Evolutionary conservation across 2,888 invertebrate species (phyloP).

Genomic region (Drosophila rellima): DNA sequence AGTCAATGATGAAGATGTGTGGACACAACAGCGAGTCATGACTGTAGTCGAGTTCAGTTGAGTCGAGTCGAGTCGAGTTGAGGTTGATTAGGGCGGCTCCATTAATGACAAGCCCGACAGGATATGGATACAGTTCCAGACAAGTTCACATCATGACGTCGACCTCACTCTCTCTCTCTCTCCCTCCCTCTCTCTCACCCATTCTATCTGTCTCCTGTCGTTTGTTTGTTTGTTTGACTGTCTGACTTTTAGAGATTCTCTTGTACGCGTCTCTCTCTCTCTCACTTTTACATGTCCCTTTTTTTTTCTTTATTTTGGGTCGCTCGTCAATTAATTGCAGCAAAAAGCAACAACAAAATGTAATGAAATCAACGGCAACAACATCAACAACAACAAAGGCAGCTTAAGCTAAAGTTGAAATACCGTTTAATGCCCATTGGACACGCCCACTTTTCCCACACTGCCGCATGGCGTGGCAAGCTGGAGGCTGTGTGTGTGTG

Average conservation of each 20-base stretch:
- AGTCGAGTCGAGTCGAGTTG: slow-evolving; percentile 19
- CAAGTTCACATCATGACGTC: slow-evolving; percentile 72
- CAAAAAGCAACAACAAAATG: slow-evolving; percentile 64
- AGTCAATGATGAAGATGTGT: slow-evolving; percentile 72
- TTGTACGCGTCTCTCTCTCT: slow-evolving; percentile 34
- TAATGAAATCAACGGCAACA: slow-evolving; percentile 74
- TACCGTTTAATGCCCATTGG: slow-evolving; percentile 78
- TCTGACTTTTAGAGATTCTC: slow-evolving; percentile 63
- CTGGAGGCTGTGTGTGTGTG: slow-evolving; percentile 11
- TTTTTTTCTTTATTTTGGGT: slow-evolving; percentile 51
- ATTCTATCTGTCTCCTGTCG: slow-evolving; percentile 42
- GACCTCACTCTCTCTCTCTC: slow-evolving; percentile 31
- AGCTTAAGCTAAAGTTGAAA: slow-evolving; percentile 74
- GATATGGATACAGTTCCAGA: slow-evolving; percentile 66
- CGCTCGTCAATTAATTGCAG: slow-evolving; percentile 77
- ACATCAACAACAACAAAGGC: slow-evolving; percentile 59
- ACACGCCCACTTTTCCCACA: slow-evolving; percentile 78
- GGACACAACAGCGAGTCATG: slow-evolving; percentile 26
- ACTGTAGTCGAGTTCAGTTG: slow-evolving; percentile 14
- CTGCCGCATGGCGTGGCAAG: slow-evolving; percentile 22
- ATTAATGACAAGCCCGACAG: slow-evolving; percentile 75
- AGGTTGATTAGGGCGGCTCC: slow-evolving; percentile 67
- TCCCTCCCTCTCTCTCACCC: neutral
- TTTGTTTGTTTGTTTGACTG: slow-evolving; percentile 55
- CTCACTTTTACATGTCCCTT: slow-evolving; percentile 30